Evolutionary conservation across 2,113 vertebrate genomes (phyloP), one percentile per base, ranked within the genome.

Genomic region (Aplodontia rufa): DNA sequence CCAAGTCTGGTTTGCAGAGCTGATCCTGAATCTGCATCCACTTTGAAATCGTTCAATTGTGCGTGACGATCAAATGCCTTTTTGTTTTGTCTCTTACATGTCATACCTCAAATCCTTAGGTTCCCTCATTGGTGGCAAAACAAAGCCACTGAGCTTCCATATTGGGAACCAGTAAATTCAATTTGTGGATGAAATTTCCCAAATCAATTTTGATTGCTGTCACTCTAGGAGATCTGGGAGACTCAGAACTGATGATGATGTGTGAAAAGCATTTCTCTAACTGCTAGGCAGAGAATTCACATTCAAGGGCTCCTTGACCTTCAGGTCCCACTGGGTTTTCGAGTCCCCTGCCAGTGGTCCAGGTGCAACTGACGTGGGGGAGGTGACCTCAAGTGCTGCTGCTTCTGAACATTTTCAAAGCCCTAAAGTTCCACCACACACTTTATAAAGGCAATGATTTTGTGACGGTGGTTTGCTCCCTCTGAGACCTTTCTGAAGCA

Each of bases 161-260:
- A 80, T 6, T 68, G 58, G 90, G 76, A 95, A 76, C 45, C 24
- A 24, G 84, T 14, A 76, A 76, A 96, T 93, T 96, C 83, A 91
- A 96, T 96, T 91, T 95, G 83, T 95, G 90, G 88, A 80, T 96
- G 79, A 96, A 96, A 96, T 90, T 95, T 68, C 71, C 90, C 87
- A 84, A 93, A 96, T 97, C 96, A 89, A 81, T 93, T 95, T 94
- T 93, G 93, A 94, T 91, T 92, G 87, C 83, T 90, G 96, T 96
- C 94, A 96, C 64, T 93, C 93, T 32, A 45, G 75, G 86, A 96
- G 91, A 85, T 69, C 24, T 87, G 93, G 82, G 83, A 66, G n/a
- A 80, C 58, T 87, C 80, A 76, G 55, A 78, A 91, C 30, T 20
- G 6, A 85, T 3, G 55, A 72, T 37, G 69, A 89, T 84, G 86